Percentiles rank a stretch among this genome's conserved stretches.
Conservation (phyloP, 2,888 invertebrate genomes). For the Drosophila acutilabella region DNA sequence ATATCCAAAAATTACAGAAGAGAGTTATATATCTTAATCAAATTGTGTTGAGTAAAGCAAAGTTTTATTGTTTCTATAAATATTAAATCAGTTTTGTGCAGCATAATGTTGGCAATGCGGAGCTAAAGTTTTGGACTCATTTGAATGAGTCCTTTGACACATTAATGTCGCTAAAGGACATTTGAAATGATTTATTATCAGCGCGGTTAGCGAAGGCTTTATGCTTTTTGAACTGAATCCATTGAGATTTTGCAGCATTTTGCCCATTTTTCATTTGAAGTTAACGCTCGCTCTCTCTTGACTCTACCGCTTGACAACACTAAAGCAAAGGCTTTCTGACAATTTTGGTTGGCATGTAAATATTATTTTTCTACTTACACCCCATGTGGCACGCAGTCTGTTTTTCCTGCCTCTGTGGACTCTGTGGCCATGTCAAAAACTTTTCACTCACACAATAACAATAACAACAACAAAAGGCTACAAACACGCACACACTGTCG, state of each 20-base stretch:
- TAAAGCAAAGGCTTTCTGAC: slow-evolving; percentile 43
- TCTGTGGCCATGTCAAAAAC: slow-evolving; percentile 53
- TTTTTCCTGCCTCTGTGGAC: slow-evolving; percentile 3
- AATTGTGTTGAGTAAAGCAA: too few relatives aligned
- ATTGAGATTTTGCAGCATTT: slow-evolving; percentile 47
- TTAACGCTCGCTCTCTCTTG: slow-evolving; percentile 15
- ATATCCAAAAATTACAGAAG: neutral
- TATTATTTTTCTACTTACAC: slow-evolving; percentile 70
- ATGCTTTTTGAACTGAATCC: slow-evolving; percentile 27
- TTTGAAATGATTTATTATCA: slow-evolving; percentile 49
- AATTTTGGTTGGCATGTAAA: slow-evolving; percentile 63
- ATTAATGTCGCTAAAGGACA: slow-evolving; percentile 38
- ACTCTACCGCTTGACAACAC: slow-evolving; percentile 29
- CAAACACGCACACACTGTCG: slow-evolving; percentile 14
- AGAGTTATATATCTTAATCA: neutral
- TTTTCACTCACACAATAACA: slow-evolving; percentile 39
- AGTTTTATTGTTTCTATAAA: neutral
- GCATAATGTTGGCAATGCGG: neutral
- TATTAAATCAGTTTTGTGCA: neutral
- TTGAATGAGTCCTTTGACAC: slow-evolving; percentile 47
- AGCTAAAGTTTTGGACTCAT: slow-evolving; percentile 1
- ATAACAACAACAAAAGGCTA: slow-evolving; percentile 39
- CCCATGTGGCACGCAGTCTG: slow-evolving; percentile 38
- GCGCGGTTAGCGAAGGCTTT: slow-evolving; percentile 6
- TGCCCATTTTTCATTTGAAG: slow-evolving; percentile 46